These are phyloP conservation scores for Crotalus horridus DNA, from an alignment of 2,113 vertebrate species.

Conservation along the genomic window DNA sequence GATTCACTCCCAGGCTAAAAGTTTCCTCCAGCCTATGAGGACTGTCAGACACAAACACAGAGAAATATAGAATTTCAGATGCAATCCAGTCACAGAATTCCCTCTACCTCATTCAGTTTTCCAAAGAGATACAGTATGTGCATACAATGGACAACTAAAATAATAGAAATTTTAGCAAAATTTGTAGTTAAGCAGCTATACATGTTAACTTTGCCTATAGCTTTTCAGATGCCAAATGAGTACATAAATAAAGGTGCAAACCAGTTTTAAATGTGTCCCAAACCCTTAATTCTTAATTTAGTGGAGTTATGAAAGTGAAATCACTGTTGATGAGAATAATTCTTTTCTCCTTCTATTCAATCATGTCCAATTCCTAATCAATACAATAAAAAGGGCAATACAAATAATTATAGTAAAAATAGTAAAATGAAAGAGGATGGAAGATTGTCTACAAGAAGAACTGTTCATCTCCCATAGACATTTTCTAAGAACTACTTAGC, in stretches of 20 bases:
- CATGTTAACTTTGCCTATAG: background rate
- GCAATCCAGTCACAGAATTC: background rate
- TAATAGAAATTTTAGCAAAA: background rate
- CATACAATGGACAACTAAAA: background rate
- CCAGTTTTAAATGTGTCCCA: background rate
- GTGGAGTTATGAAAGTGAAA: background rate
- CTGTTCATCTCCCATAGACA: background rate
- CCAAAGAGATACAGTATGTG: background rate
- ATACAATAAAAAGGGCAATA: slow-evolving; percentile 15
- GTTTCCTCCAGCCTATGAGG: background rate
- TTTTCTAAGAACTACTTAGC: slow-evolving; percentile 40
- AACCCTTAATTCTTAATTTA: slow-evolving; percentile 13
- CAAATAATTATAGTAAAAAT: slow-evolving; percentile 29
- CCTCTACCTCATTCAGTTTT: background rate
- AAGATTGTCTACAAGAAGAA: slow-evolving; percentile 19
- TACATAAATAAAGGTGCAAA: slow-evolving; percentile 31
- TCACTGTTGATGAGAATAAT: background rate
- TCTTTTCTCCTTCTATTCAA: background rate
- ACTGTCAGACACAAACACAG: background rate
- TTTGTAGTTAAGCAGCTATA: slow-evolving; percentile 20
- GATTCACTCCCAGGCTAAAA: background rate
- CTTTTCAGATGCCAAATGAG: slow-evolving; percentile 8
- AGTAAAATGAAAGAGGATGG: background rate
- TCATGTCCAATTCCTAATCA: slow-evolving; percentile 25
- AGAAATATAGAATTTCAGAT: background rate